Base-by-base conservation (phyloP, 2,888 invertebrate genomes). In the Rhagium mordax region DNA sequence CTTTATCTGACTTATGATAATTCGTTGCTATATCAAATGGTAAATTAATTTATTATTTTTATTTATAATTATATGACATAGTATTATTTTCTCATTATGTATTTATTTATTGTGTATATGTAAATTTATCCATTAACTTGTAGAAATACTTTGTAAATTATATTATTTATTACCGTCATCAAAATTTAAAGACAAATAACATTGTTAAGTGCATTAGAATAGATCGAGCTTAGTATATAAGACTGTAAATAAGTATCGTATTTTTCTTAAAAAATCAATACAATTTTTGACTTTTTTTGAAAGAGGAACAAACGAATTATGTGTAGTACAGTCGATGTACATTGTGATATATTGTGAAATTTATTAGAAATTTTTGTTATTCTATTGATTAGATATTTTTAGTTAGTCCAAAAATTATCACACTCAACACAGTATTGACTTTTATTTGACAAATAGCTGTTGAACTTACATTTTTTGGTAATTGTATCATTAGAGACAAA, bases 291-390 rank as follows among this genome's bases (percentile, higher is more conserved):
- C 48, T 78, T 70, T 68, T 69, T 74, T 71, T 62, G 67, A 68
- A 66, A 47, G 66, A 72, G 69, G 78, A 80, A 81, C 80, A 80
- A 83, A 83, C 84, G 83, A 84, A 84, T 84, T 84, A 84, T 81
- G 80, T 83, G 83, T 84, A 82, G 84, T 84, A 84, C 84, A 83
- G 79, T 80, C 77, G 75, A 81, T 83, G 84, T 84, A 84, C 83
- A 82, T 81, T 84, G 84, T 84, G 84, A 84, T 84, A 84, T 82
- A 82, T 81, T 81, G 80, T 81, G 81, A 83, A 83, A 81, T 79
- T 82, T 80, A 74, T 76, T 75, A 72, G 49, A 69, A 62, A 27
- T 75, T 73, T 72, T 71, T 64, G 57, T 72, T 74, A 51, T 51
- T 61, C 13, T 48, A 55, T 60, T 61, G 13, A 41, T 16, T 49